phyloP scores from a whole-genome alignment of 37 sponge, comb jelly and placozoan species.

The Chondrosia reniformis region DNA sequence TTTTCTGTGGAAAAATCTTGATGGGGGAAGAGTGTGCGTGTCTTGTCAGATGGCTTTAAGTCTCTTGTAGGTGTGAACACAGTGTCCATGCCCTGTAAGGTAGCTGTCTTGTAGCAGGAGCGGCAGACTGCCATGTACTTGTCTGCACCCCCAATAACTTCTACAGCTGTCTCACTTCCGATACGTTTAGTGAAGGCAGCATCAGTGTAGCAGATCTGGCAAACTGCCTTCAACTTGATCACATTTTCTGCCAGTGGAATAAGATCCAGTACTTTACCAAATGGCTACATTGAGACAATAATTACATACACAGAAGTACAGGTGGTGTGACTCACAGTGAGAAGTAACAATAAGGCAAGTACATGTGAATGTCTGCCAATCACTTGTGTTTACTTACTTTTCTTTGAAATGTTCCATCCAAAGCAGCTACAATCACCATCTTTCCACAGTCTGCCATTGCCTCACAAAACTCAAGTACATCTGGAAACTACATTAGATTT shows the following conservation, averaged over 20 bases:
- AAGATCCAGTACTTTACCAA: conserved; percentile 76
- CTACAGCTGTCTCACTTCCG: conserved; percentile 75
- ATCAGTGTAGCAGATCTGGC: conserved; percentile 88
- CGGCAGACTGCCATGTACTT: conserved; percentile 98
- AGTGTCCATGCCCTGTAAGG: background rate
- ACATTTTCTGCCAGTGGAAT: conserved; percentile 92
- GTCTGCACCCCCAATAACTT: conserved; percentile 91
- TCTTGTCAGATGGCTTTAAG: too few species aligned
- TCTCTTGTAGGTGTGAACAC: conserved; percentile 12
- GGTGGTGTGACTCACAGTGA: too few species aligned
- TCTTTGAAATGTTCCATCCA: conserved; percentile 96
- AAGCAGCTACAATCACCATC: conserved; percentile 90
- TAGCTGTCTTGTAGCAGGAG: conserved; percentile 56
- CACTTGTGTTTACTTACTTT: conserved; percentile 40
- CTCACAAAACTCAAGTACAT: conserved; percentile 89
- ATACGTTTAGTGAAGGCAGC: conserved; percentile 91
- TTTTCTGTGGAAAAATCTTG: too few species aligned
- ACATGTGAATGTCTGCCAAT: background rate
- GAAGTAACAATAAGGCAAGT: background rate
- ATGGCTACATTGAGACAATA: conserved; percentile 48
- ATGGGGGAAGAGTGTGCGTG: too few species aligned
- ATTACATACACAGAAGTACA: background rate
- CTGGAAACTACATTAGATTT: conserved; percentile 68
- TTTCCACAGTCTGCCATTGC: conserved; percentile 86
- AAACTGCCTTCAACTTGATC: conserved; percentile 88